A percentile compares a stretch with the other conserved stretches of the same genome.
phyloP scores from a whole-genome alignment of 2,113 vertebrate species.

The Hymenochirus boettgeri region DNA sequence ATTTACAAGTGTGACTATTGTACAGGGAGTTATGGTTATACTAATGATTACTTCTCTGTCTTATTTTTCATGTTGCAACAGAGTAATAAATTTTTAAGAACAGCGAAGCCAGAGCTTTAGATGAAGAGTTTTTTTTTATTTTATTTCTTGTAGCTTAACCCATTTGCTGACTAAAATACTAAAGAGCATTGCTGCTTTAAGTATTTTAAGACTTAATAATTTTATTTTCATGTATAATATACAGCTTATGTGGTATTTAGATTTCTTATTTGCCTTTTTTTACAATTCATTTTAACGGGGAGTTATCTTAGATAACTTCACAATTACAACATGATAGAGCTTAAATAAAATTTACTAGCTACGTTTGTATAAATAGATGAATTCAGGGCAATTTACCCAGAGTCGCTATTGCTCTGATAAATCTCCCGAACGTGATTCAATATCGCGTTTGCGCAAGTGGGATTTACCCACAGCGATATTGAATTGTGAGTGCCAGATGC shows the following conservation, averaged over 20 bases:
- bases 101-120: conserved; percentile 58
- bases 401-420: no score
- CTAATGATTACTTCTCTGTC: conserved; percentile 75
- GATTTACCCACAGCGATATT: no score
- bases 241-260: not conserved
- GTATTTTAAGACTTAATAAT: not conserved
- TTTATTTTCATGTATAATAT: not conserved
- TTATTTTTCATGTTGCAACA: conserved; percentile 78
- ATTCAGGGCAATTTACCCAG: no score
- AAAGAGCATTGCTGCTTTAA: not conserved
- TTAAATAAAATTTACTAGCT: no score
- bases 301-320: no score
- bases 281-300: no score
- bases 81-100: conserved; percentile 82
- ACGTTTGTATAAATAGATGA: no score
- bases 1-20: conserved; percentile 70
- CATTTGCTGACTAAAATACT: conserved; percentile 4
- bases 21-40: conserved; percentile 66
- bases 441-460: no score
- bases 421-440: no score
- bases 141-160: not conserved
- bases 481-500: no score
- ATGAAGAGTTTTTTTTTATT: conserved; percentile 26
- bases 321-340: no score
- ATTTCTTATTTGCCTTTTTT: not conserved